A percentile compares a stretch with the other conserved stretches of the same genome.
phyloP scores from a whole-genome alignment of 2,888 invertebrate genomes.

The Micropterix aruncella region DNA sequence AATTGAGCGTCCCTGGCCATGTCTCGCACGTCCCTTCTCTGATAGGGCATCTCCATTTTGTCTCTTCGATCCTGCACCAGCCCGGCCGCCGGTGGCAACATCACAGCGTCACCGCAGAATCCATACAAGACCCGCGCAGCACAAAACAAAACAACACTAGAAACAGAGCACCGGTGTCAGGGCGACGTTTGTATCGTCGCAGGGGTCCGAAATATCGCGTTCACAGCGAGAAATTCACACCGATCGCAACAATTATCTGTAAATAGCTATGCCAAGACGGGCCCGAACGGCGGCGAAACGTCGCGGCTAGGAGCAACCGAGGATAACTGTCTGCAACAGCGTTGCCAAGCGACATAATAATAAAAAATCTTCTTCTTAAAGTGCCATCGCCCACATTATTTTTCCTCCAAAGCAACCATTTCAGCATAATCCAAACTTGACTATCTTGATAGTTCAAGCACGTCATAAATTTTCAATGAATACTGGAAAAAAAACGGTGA shows the following conservation, averaged over 20 bases:
- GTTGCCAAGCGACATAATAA: too few relatives aligned
- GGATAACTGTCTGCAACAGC: not conserved
- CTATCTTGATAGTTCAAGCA: too few relatives aligned
- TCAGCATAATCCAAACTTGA: too few relatives aligned
- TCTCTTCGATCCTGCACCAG: conserved; percentile 23
- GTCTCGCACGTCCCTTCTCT: conserved; percentile 33
- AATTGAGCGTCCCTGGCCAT: conserved; percentile 32
- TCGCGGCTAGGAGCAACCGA: not conserved
- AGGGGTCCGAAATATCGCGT: not conserved
- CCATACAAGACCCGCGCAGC: conserved; percentile 3
- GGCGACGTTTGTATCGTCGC: not conserved
- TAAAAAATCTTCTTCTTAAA: too few relatives aligned
- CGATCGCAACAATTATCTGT: not conserved
- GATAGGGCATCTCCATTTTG: conserved; percentile 36
- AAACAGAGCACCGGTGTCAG: too few relatives aligned
- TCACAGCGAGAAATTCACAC: not conserved
- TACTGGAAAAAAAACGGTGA: too few relatives aligned
- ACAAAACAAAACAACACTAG: too few relatives aligned
- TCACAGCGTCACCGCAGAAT: conserved; percentile 4
- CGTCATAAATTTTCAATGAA: too few relatives aligned
- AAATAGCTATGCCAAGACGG: not conserved
- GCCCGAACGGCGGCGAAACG: not conserved
- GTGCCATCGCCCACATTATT: too few relatives aligned
- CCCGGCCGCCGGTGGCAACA: conserved; percentile 11
- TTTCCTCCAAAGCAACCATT: too few relatives aligned